Base-by-base conservation (phyloP, 2,113 vertebrate genomes). In the Mugil cephalus region DNA sequence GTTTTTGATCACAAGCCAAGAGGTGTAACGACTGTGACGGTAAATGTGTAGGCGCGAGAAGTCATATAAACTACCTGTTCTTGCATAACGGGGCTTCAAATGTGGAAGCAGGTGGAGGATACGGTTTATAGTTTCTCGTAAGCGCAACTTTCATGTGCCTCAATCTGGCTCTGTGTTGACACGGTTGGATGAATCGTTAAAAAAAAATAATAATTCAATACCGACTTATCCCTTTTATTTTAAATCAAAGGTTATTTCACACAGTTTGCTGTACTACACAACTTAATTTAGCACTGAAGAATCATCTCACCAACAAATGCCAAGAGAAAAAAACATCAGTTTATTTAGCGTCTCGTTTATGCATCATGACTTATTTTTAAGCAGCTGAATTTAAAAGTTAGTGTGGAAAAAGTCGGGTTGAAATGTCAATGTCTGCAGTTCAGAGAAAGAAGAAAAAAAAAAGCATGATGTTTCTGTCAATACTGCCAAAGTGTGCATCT, bases 181-280 rank as follows among this genome's bases (percentile, higher is more conserved):
- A 15, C 48, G 17, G 30, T 13, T 46, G 2, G 1, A 67, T 69
- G 40, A 79, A 50, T 73, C 50, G 38, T 18, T 51, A 39, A 39
- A 50, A 60, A 36, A 40, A 60, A 60, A 60, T 64, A 10, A 17
- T 18, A 54, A 71, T 66, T 60, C 71, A 82, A 52, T 55, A 68
- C 14, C 8, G 48, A 68, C 69, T 10, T 35, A 14, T 51, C n/a
- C n/a, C n/a, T n/a, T n/a, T n/a, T 65, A 39, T 39, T 48, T 35
- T 42, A 45, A 65, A 51, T 17, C 17, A 59, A 7, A 48, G 45
- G 13, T 30, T 1, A 30, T 40, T 67, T 53, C 56, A n/a, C 11
- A 36, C 52, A 19, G 72, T 63, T 71, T 78, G 58, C 21, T 34
- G 52, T 35, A 30, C n/a, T n/a, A n/a, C n/a, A 60, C 45, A 68